phyloP scores from a whole-genome alignment of 1,140 invertebrate species.

The Papilio machaon region DNA sequence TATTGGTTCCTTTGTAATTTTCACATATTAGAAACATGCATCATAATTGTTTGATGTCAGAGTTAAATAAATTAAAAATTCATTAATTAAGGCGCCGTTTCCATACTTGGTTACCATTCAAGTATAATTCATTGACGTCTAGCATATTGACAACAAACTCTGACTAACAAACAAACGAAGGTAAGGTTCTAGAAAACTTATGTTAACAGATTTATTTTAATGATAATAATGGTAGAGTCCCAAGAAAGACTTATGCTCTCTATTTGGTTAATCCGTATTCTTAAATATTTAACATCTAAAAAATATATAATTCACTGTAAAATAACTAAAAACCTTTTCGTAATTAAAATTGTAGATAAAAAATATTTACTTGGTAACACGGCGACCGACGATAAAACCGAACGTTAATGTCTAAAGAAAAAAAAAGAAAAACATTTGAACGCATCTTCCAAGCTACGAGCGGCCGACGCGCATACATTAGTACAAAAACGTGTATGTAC shows the following conservation, averaged over 20 bases:
- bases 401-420: constrained; percentile 57
- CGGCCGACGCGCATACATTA: constrained; percentile 49
- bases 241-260: background rate
- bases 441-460: constrained; percentile 55
- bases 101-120: constrained; percentile 2
- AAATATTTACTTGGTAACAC: constrained; percentile 29
- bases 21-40: background rate
- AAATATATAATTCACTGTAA: background rate
- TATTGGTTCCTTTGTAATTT: background rate
- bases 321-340: background rate
- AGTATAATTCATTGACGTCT: constrained; percentile 10
- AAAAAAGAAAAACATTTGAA: constrained; percentile 60
- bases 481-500: constrained; percentile 52
- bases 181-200: background rate
- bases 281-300: background rate
- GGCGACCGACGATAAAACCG: constrained; percentile 51
- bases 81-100: constrained; percentile 5
- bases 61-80: constrained; percentile 14
- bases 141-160: constrained; percentile 14
- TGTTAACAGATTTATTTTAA: background rate
- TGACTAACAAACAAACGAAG: background rate
- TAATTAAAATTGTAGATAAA: constrained; percentile 39
- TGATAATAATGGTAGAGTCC: background rate
- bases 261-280: background rate
- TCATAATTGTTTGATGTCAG: background rate